Conservation (phyloP, 2,888 invertebrate genomes). For the Rhabditophanes sp. region DNA sequence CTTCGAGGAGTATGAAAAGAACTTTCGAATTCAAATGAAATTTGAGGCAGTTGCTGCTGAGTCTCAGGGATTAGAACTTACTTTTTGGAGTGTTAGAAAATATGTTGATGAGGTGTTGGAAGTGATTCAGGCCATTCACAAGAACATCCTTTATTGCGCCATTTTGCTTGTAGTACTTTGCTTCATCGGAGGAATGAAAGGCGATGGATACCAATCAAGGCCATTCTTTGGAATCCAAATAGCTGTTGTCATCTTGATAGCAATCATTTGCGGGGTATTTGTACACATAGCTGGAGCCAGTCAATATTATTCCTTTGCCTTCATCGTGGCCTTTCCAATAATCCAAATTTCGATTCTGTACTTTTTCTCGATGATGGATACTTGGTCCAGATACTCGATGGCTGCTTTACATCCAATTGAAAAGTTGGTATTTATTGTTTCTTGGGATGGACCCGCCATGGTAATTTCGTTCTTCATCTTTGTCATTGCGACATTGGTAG, state of each 20-base stretch:
- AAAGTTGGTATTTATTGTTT: slow-evolving; percentile 38
- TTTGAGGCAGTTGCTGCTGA: not conserved
- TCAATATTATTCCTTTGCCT: slow-evolving; percentile 15
- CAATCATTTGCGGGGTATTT: slow-evolving; percentile 15
- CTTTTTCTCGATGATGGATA: slow-evolving; percentile 10
- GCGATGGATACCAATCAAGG: slow-evolving; percentile 30
- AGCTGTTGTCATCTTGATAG: slow-evolving; percentile 12
- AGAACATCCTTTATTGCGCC: slow-evolving; percentile 15
- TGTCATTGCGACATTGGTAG: slow-evolving; percentile 21
- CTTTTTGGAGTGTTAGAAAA: slow-evolving; percentile 7
- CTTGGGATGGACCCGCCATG: slow-evolving; percentile 34
- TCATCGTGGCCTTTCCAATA: slow-evolving; percentile 20
- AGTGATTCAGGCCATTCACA: slow-evolving; percentile 8
- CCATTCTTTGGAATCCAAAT: slow-evolving; percentile 24
- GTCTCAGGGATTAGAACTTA: slow-evolving; percentile 2
- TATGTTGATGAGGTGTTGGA: slow-evolving; percentile 8
- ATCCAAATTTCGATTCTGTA: slow-evolving; percentile 21
- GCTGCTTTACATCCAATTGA: slow-evolving; percentile 40
- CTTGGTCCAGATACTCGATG: slow-evolving; percentile 33
- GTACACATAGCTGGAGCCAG: slow-evolving; percentile 11
- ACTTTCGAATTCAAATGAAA: slow-evolving; percentile 16
- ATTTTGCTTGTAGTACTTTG: slow-evolving; percentile 17
- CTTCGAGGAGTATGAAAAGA: slow-evolving; percentile 18
- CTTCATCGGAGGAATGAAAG: slow-evolving; percentile 15
- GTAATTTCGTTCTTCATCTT: slow-evolving; percentile 19